These are phyloP conservation scores for Phyllopteryx taeniolatus DNA, from an alignment of 2,113 vertebrate genomes.

Conservation along the genomic window DNA sequence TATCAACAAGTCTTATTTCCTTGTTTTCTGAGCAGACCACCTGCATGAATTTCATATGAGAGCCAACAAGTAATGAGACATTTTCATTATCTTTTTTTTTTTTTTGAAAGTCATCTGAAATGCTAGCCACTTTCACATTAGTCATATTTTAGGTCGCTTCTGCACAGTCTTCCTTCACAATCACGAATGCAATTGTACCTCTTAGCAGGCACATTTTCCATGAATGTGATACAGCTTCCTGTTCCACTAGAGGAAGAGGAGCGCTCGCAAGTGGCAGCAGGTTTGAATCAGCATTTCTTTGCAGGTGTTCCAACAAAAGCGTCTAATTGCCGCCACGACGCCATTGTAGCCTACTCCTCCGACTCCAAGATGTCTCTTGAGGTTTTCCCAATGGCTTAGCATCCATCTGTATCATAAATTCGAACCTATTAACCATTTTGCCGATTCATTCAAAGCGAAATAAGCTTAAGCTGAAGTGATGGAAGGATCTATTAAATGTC, in stretches of 20 bases:
- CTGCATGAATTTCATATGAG: constrained; percentile 6
- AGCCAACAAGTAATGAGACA: constrained; percentile 4
- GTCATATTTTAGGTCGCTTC: background rate
- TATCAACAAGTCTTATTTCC: constrained; percentile 49
- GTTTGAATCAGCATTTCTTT: constrained; percentile 48
- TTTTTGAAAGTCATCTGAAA: background rate
- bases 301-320: constrained; percentile 68
- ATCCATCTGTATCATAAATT: constrained; percentile 50
- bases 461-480: constrained; percentile 46
- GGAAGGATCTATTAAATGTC: constrained; percentile 54
- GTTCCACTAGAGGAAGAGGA: constrained; percentile 33
- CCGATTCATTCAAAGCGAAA: constrained; percentile 50
- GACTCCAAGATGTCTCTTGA: constrained; percentile 46
- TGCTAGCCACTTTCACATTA: background rate
- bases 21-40: background rate
- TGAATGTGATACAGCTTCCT: constrained; percentile 40
- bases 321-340: constrained; percentile 56
- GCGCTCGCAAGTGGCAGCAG: constrained; percentile 33
- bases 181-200: constrained; percentile 16
- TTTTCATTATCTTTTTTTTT: background rate
- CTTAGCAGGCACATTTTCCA: constrained; percentile 10
- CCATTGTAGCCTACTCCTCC: constrained; percentile 43
- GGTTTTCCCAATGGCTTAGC: constrained; percentile 42
- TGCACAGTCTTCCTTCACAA: background rate
- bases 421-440: constrained; percentile 54